Percentiles rank a stretch among this genome's conserved stretches.
Conservation (phyloP, 1,140 invertebrate species). For the Lordiphosa mommai region DNA sequence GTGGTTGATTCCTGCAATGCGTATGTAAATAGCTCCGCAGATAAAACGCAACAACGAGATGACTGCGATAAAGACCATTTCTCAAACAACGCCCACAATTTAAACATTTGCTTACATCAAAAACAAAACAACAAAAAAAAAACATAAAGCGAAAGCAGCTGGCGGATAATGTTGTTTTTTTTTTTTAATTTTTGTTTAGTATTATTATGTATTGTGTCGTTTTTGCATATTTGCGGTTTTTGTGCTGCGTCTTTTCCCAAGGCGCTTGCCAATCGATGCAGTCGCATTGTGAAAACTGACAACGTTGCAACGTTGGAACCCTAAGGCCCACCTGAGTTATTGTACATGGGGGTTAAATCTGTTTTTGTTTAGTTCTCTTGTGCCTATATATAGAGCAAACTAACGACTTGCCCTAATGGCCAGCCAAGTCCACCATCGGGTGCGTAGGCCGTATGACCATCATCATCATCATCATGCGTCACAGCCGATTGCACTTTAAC, state of each 20-base stretch:
- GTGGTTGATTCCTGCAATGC: conserved; percentile 29
- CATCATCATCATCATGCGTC: conserved; percentile 35
- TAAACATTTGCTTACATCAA: conserved; percentile 49
- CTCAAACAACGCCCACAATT: conserved; percentile 62
- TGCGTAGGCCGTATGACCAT: conserved; percentile 30
- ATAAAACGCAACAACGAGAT: conserved; percentile 70
- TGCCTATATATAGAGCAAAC: conserved; percentile 31
- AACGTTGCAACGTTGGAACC: conserved; percentile 31
- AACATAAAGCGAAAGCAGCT: conserved; percentile 61
- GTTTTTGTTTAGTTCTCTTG: conserved; percentile 26
- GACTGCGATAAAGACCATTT: conserved; percentile 50
- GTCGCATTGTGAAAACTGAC: conserved; percentile 42
- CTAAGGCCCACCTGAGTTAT: conserved; percentile 17
- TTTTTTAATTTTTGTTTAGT: conserved; percentile 5
- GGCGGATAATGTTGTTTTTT: conserved; percentile 16
- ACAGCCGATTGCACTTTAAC: conserved; percentile 73
- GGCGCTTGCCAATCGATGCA: conserved; percentile 65
- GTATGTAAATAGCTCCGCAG: conserved; percentile 62
- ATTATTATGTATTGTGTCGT: conserved; percentile 12
- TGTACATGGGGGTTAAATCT: conserved; percentile 22
- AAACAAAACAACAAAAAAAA: conserved; percentile 20
- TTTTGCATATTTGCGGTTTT: conserved; percentile 52
- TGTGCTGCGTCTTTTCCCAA: conserved; percentile 45
- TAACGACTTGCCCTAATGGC: conserved; percentile 67
- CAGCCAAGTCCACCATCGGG: conserved; percentile 44